These are phyloP conservation scores for Rhorus exstirpatorius DNA, from an alignment of 2,888 invertebrate species.

Conservation along the genomic window DNA sequence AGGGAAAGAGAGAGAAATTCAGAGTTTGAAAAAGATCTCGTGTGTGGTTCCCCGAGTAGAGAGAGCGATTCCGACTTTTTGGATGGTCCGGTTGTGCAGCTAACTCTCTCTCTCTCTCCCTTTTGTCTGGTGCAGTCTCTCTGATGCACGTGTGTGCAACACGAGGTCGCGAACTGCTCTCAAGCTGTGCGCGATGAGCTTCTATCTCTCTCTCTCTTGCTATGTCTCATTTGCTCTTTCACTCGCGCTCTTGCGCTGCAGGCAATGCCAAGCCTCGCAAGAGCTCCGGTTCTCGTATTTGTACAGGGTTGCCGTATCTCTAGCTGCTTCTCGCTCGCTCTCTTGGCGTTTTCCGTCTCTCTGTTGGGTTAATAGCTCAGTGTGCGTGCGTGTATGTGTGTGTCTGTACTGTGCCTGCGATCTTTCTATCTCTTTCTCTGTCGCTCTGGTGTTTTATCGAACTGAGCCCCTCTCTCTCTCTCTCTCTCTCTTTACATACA, in stretches of 20 bases:
- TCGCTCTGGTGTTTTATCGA: not conserved
- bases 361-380: conserved; percentile 26
- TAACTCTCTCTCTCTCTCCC: conserved; percentile 61
- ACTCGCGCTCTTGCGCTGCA: conserved; percentile 28
- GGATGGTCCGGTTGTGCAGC: conserved; percentile 67
- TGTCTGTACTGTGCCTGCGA: not conserved
- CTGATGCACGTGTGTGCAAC: conserved; percentile 67
- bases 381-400: not conserved
- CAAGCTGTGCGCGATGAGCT: conserved; percentile 63
- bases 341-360: conserved; percentile 54
- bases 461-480: not conserved
- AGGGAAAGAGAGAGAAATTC: conserved; percentile 61
- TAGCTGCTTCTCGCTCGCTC: conserved; percentile 59
- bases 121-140: conserved; percentile 74
- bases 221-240: conserved; percentile 13
- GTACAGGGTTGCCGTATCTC: conserved; percentile 65
- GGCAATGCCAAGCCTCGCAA: conserved; percentile 39
- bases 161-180: conserved; percentile 78
- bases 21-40: conserved; percentile 1
- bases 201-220: conserved; percentile 37
- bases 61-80: conserved; percentile 59
- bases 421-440: conserved; percentile 28
- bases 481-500: conserved; percentile 53
- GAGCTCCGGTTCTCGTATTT: conserved; percentile 55
- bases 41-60: conserved; percentile 24